A percentile compares a stretch with the other conserved stretches of the same genome.
phyloP scores from a whole-genome alignment of 2,888 invertebrate genomes.

The Thysanoteuthis rhombus region DNA sequence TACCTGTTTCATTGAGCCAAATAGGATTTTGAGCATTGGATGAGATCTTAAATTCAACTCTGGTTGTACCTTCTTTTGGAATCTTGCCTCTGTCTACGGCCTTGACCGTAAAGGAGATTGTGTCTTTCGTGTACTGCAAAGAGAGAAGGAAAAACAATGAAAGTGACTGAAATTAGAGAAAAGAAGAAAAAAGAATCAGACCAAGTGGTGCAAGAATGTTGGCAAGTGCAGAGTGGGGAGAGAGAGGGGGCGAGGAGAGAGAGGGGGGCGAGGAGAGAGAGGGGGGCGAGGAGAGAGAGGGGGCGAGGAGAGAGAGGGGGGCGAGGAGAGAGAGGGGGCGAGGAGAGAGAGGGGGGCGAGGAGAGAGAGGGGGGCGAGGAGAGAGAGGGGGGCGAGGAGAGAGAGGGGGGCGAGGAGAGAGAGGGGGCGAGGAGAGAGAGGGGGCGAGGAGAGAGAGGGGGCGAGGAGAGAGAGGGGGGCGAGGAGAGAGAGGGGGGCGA shows the following conservation, averaged over 20 bases:
- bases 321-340: slow-evolving; percentile 28
- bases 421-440: neutral
- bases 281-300: neutral
- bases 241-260: too few relatives aligned
- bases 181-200: neutral
- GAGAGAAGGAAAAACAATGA: neutral
- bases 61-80: neutral
- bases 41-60: neutral
- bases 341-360: slow-evolving; percentile 17
- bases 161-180: neutral
- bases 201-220: too few relatives aligned
- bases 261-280: too few relatives aligned
- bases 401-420: neutral
- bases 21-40: neutral
- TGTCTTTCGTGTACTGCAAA: neutral
- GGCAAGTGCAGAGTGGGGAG: too few relatives aligned
- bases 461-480: neutral
- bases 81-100: neutral
- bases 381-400: neutral
- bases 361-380: neutral
- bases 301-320: slow-evolving; percentile 30
- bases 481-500: neutral
- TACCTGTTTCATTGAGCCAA: neutral
- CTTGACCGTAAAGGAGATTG: neutral
- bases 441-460: neutral